phyloP scores from a whole-genome alignment of 1,140 invertebrate genomes.

The Plectrocnemia conspersa region DNA sequence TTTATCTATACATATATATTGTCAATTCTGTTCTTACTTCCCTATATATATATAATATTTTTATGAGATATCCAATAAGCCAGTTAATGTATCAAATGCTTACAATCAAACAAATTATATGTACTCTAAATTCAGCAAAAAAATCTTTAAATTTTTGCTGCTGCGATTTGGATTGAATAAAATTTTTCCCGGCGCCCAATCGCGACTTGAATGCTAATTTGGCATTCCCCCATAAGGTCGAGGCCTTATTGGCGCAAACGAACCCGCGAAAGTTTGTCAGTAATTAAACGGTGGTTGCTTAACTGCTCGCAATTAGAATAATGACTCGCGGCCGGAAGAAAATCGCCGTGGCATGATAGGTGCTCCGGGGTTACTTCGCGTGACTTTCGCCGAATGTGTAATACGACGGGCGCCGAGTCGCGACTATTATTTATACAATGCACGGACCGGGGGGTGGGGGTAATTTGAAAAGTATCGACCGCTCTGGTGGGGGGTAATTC shows the following conservation, averaged over 20 bases:
- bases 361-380: not conserved
- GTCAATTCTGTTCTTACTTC: too few species aligned
- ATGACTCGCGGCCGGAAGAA: not conserved
- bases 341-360: not conserved
- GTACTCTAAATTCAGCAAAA: too few species aligned
- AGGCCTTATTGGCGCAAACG: not conserved
- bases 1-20: too few species aligned
- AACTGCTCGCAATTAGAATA: not conserved
- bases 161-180: too few species aligned
- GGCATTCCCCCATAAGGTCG: not conserved
- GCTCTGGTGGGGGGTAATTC: too few species aligned
- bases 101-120: too few species aligned
- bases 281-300: not conserved
- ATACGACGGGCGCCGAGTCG: not conserved
- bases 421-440: constrained; percentile 7
- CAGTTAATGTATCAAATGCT: too few species aligned
- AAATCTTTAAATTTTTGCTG: too few species aligned
- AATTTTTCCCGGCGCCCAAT: not conserved
- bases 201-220: not conserved
- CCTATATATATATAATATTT: too few species aligned
- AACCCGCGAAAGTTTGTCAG: constrained; percentile 10
- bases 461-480: constrained; percentile 11
- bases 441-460: not conserved
- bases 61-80: too few species aligned
- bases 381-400: not conserved